These are phyloP conservation scores for Metalampra italica DNA, from an alignment of 2,888 invertebrate genomes.

Conservation along the genomic window DNA sequence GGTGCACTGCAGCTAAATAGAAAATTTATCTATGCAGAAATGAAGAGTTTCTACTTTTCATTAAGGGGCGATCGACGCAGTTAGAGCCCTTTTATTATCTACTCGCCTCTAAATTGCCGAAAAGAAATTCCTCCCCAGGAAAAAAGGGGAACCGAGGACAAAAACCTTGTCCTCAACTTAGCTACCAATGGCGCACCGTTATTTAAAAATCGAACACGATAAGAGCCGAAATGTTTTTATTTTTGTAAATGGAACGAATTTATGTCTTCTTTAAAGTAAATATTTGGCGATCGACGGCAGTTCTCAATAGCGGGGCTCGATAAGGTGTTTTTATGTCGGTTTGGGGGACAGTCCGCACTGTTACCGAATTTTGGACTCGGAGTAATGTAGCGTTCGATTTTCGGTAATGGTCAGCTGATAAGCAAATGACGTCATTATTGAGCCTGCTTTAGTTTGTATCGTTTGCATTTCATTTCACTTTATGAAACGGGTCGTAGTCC, in stretches of 20 bases:
- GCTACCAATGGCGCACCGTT: conserved; percentile 72
- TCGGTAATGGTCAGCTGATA: conserved; percentile 78
- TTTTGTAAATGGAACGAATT: conserved; percentile 73
- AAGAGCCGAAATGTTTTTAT: conserved; percentile 73
- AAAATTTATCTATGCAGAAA: conserved; percentile 67
- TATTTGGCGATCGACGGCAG: conserved; percentile 62
- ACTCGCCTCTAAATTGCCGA: conserved; percentile 76
- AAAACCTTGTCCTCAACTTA: conserved; percentile 68
- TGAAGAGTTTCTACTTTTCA: conserved; percentile 72
- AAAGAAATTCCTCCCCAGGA: conserved; percentile 70
- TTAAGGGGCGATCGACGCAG: conserved; percentile 73
- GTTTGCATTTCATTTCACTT: conserved; percentile 46
- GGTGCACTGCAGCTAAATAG: background rate
- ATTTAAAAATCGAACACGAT: conserved; percentile 78
- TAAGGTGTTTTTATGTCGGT: conserved; percentile 72
- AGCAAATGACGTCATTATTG: conserved; percentile 76
- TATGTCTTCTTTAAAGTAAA: conserved; percentile 69
- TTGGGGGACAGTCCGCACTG: conserved; percentile 45
- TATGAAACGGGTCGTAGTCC: conserved; percentile 7
- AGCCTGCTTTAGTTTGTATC: conserved; percentile 64
- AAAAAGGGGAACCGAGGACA: conserved; percentile 69
- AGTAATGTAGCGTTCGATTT: conserved; percentile 76
- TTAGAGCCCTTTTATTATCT: conserved; percentile 80
- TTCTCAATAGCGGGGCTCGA: conserved; percentile 62
- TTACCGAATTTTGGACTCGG: conserved; percentile 54